Evolutionary conservation across 2,113 vertebrate species (phyloP), one percentile per base, ranked within the genome.

Genomic region (Mandrillus leucophaeus): DNA sequence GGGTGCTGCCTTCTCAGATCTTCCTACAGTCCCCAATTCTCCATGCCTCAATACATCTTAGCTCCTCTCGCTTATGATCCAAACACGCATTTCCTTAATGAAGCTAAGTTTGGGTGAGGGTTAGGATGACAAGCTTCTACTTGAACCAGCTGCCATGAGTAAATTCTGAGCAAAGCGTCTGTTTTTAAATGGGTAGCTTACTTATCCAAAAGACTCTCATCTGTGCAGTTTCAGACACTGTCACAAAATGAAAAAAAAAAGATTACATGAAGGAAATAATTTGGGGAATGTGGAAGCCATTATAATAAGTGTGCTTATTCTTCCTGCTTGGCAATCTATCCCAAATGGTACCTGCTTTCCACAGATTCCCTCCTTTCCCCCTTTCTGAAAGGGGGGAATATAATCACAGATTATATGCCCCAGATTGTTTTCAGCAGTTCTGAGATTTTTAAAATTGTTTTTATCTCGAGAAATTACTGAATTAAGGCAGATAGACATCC

Each of bases 401-500:
- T 45, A 45, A 48, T 43, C 52, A 79, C 5, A 86, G 50, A 68
- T 93, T n/a, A 72, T 13, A 66, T 4, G 43, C 20, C 40, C n/a
- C 35, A 23, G 57, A 25, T 48, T 72, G 14, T n/a, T 93, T 40
- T 55, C 27, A 70, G 64, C 3, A 48, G 14, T 64, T 82, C 59
- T 38, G 83, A 59, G n/a, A 61, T 78, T 43, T 64, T 95, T 32
- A 1, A 61, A 96, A 61, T 25, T 80, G 18, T 64, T 64, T 83
- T 93, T 64, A 64, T 93, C 83, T 93, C 75, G 55, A 91, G 40
- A 93, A 93, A 68, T 55, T 59, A n/a, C 32, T 48, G 17, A 48
- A 27, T 72, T 38, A 88, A 95, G 95, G 27, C 48, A 91, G 52
- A 3, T 8, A 70, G 25, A 68, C 2, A 30, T 0, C 13, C 4